Percentiles rank a stretch among this genome's conserved stretches.
Evolutionary conservation across 53 echinoderm and acorn worm genomes (phyloP).

Genomic region (Patiria pectinifera): DNA sequence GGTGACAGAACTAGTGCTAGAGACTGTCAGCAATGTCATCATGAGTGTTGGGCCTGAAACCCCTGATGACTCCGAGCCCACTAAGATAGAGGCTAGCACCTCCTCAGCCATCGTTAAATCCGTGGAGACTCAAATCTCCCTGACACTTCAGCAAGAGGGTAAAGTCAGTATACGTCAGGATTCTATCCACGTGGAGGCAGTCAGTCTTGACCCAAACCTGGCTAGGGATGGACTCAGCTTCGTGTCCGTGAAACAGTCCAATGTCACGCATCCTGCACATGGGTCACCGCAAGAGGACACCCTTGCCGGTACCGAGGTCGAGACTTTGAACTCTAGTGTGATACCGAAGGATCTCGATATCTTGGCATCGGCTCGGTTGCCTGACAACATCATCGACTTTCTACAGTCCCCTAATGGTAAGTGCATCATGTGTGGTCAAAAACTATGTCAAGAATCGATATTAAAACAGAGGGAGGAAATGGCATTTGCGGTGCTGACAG

Average conservation of each 20-base stretch:
- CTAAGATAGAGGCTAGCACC: not conserved
- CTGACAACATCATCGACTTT: slow-evolving; percentile 5
- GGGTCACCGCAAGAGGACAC: not conserved
- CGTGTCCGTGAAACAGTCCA: not conserved
- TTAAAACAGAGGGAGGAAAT: too few species aligned
- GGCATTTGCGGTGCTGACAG: not conserved
- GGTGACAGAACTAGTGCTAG: slow-evolving; percentile 65
- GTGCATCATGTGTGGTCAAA: not conserved
- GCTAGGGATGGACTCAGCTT: slow-evolving; percentile 20
- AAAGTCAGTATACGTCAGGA: slow-evolving; percentile 20
- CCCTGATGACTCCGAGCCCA: not conserved
- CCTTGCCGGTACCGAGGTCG: slow-evolving; percentile 11
- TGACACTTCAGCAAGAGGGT: slow-evolving; percentile 44
- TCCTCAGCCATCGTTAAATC: slow-evolving; percentile 48
- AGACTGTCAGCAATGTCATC: slow-evolving; percentile 63
- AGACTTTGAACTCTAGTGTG: not conserved
- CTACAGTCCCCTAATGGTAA: not conserved
- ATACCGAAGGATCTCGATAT: slow-evolving; percentile 30
- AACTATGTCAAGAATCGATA: too few species aligned
- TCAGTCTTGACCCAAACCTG: slow-evolving; percentile 18
- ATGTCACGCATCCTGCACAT: not conserved
- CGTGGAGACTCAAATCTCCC: slow-evolving; percentile 34
- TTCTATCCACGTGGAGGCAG: slow-evolving; percentile 24
- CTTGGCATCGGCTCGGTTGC: slow-evolving; percentile 27
- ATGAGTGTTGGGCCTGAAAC: not conserved